These are phyloP conservation scores for Stegodyphus dumicola DNA, from an alignment of 1,140 invertebrate species.

Conservation along the genomic window DNA sequence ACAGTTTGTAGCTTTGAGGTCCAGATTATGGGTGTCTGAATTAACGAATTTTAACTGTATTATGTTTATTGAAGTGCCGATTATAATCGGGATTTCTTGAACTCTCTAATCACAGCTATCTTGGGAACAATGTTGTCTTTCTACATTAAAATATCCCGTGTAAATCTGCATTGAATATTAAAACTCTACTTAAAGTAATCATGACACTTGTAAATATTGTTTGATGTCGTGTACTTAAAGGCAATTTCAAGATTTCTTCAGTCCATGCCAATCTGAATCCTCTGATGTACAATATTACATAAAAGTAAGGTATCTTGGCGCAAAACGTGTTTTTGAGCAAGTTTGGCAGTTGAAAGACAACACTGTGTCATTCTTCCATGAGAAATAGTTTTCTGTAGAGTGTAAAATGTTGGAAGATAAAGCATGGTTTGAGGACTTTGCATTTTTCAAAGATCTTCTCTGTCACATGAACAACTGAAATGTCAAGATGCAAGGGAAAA, in stretches of 20 bases:
- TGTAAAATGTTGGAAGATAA: background rate
- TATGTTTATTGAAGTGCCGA: too few relatives aligned
- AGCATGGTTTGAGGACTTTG: background rate
- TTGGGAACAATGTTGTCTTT: background rate
- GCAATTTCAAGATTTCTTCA: background rate
- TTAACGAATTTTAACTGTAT: too few relatives aligned
- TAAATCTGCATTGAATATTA: background rate
- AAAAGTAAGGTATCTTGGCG: too few relatives aligned
- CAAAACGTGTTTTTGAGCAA: background rate
- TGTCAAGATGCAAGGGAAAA: background rate
- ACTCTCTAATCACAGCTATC: background rate
- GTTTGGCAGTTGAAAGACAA: background rate
- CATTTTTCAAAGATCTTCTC: background rate
- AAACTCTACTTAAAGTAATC: background rate
- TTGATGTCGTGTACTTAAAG: background rate
- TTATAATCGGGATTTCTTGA: background rate
- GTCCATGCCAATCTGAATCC: background rate
- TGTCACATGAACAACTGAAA: background rate
- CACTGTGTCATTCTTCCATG: background rate
- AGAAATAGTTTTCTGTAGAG: background rate
- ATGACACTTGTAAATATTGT: background rate
- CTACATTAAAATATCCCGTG: background rate
- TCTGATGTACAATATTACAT: too few relatives aligned
- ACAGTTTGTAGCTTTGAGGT: too few relatives aligned
- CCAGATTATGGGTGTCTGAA: too few relatives aligned